These are phyloP conservation scores for Hedya salicella DNA, from an alignment of 2,888 invertebrate species.

Conservation along the genomic window DNA sequence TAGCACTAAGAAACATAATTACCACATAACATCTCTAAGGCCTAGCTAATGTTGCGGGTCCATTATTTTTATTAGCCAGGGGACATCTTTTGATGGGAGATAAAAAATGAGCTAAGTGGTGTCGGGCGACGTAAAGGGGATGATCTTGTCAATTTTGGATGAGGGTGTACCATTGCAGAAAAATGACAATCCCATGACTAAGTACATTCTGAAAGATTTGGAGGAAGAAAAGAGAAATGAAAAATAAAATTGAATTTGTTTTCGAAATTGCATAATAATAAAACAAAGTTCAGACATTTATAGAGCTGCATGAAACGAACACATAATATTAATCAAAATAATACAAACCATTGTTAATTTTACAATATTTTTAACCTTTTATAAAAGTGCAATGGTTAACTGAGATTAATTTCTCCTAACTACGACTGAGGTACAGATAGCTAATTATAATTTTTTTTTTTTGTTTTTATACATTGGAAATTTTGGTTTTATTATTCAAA, in stretches of 20 bases:
- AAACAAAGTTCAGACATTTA: too few relatives aligned
- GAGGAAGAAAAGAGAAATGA: not conserved
- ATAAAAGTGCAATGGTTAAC: too few relatives aligned
- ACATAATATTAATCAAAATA: too few relatives aligned
- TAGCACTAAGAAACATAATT: conserved; percentile 29
- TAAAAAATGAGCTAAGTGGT: conserved; percentile 33
- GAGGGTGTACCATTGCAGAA: conserved; percentile 7
- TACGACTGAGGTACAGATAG: too few relatives aligned
- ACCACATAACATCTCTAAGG: conserved; percentile 27
- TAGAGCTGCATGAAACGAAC: too few relatives aligned
- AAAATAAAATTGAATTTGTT: not conserved
- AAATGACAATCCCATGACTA: not conserved
- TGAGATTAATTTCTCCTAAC: too few relatives aligned
- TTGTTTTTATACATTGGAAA: too few relatives aligned
- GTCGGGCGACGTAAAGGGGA: not conserved
- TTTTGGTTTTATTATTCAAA: too few relatives aligned
- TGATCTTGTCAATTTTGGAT: conserved; percentile 17
- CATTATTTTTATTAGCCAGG: conserved; percentile 41
- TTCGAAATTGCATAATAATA: too few relatives aligned
- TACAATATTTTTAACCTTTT: too few relatives aligned
- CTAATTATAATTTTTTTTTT: too few relatives aligned
- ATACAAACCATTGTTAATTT: too few relatives aligned
- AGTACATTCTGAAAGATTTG: not conserved
- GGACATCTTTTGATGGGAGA: conserved; percentile 34
- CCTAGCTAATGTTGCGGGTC: conserved; percentile 28